phyloP scores from a whole-genome alignment of 2,888 invertebrate genomes.

The Eurytoma adleriae region DNA sequence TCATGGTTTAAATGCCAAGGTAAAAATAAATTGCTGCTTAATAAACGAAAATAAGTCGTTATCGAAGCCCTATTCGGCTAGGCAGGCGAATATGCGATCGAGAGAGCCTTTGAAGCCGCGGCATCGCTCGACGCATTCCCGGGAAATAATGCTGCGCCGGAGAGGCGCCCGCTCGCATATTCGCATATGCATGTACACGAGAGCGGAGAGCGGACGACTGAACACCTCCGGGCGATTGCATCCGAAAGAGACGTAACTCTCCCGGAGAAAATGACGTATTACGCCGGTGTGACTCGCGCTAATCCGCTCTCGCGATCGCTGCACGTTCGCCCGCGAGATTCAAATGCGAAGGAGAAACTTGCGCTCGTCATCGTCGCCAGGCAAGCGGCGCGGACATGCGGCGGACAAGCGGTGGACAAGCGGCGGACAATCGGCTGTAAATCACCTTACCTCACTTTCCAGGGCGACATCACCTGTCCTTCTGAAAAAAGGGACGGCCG shows the following conservation, averaged over 20 bases:
- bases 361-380: background rate
- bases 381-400: constrained; percentile 1
- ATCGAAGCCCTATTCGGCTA: too few relatives aligned
- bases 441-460: constrained; percentile 54
- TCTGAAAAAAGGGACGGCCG: constrained; percentile 51
- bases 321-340: background rate
- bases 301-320: constrained; percentile 35
- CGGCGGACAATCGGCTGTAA: constrained; percentile 53
- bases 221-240: constrained; percentile 22
- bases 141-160: constrained; percentile 5
- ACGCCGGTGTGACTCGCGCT: constrained; percentile 23
- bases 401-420: background rate
- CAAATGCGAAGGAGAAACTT: background rate
- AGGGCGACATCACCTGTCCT: background rate
- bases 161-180: background rate
- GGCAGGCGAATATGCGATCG: background rate
- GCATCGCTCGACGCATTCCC: background rate
- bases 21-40: too few relatives aligned
- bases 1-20: too few relatives aligned
- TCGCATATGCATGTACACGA: constrained; percentile 2
- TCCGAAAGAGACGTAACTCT: constrained; percentile 30
- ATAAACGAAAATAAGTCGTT: too few relatives aligned
- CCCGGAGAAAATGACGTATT: constrained; percentile 52
- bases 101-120: background rate
- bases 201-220: background rate